Evolutionary conservation across 2,797 vertebrate genomes (phyloP).

Genomic region (Brotula barbata): DNA sequence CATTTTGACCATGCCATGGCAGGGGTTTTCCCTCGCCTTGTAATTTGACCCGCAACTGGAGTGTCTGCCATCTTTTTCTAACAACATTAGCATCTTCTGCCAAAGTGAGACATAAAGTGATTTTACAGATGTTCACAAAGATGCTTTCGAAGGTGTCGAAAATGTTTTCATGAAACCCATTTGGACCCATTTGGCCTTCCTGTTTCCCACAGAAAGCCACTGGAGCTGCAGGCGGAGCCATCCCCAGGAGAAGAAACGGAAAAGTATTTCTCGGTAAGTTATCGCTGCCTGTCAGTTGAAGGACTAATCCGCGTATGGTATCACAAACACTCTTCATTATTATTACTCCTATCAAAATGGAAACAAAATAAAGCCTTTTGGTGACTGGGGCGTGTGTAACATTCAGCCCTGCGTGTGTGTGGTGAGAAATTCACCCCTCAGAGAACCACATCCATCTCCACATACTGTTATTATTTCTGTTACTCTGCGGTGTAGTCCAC

Average conservation of each 20-base stretch:
- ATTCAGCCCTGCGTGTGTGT: background rate
- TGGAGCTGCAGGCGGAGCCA: constrained; percentile 92
- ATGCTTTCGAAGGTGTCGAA: background rate
- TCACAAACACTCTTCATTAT: background rate
- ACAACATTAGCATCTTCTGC: constrained; percentile 47
- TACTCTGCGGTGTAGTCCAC: constrained; percentile 18
- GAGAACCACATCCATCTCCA: constrained; percentile 5
- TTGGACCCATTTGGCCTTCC: constrained; percentile 19
- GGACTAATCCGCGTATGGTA: background rate
- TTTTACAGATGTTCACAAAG: constrained; percentile 24
- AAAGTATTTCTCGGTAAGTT: constrained; percentile 94
- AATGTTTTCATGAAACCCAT: constrained; percentile 6
- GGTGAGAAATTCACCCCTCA: constrained; percentile 3
- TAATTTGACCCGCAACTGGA: constrained; percentile 58
- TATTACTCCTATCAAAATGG: background rate
- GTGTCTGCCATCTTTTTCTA: constrained; percentile 57
- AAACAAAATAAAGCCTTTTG: background rate
- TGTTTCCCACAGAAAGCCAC: constrained; percentile 89
- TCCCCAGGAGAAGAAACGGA: constrained; percentile 90
- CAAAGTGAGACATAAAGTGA: constrained; percentile 3
- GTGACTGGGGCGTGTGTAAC: background rate
- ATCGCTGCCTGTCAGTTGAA: background rate
- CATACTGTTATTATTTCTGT: constrained; percentile 53
- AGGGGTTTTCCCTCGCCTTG: constrained; percentile 44
- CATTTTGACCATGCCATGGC: constrained; percentile 33